phyloP scores from a whole-genome alignment of 2,888 invertebrate genomes.

The Standfussiana lucernea region DNA sequence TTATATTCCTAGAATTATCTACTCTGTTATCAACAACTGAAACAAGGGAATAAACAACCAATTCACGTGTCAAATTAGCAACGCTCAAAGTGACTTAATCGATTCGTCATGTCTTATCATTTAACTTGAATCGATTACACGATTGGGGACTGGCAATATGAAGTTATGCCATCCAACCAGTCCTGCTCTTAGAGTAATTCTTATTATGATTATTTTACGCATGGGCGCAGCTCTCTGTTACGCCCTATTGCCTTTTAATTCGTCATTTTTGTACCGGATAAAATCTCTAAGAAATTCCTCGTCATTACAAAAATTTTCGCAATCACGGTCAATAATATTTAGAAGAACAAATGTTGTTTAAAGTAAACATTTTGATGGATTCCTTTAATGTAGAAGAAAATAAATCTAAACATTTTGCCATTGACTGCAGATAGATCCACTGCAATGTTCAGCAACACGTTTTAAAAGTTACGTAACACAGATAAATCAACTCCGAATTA shows the following conservation, averaged over 20 bases:
- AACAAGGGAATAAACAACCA: constrained; percentile 47
- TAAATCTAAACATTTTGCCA: constrained; percentile 36
- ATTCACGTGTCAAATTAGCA: constrained; percentile 60
- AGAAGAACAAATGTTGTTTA: background rate
- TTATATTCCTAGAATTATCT: constrained; percentile 33
- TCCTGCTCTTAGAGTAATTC: constrained; percentile 66
- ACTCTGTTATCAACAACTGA: constrained; percentile 16
- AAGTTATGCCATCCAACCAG: constrained; percentile 48
- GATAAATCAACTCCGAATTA: constrained; percentile 42
- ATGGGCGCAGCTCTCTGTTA: constrained; percentile 78
- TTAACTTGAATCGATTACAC: constrained; percentile 62
- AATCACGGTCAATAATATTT: constrained; percentile 27
- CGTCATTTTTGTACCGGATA: constrained; percentile 72
- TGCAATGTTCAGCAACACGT: constrained; percentile 31
- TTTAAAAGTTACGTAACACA: constrained; percentile 43
- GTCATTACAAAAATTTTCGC: constrained; percentile 27
- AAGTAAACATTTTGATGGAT: background rate
- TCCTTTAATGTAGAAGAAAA: constrained; percentile 1
- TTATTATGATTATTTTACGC: constrained; percentile 81
- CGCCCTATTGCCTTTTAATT: constrained; percentile 82
- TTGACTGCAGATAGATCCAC: constrained; percentile 27
- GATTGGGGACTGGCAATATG: constrained; percentile 42
- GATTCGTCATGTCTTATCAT: constrained; percentile 61
- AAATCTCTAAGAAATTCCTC: constrained; percentile 54
- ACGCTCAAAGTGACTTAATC: constrained; percentile 48